Percentiles rank a stretch among this genome's conserved stretches.
phyloP scores from a whole-genome alignment of 2,797 vertebrate genomes.

The Xerus rutilus region DNA sequence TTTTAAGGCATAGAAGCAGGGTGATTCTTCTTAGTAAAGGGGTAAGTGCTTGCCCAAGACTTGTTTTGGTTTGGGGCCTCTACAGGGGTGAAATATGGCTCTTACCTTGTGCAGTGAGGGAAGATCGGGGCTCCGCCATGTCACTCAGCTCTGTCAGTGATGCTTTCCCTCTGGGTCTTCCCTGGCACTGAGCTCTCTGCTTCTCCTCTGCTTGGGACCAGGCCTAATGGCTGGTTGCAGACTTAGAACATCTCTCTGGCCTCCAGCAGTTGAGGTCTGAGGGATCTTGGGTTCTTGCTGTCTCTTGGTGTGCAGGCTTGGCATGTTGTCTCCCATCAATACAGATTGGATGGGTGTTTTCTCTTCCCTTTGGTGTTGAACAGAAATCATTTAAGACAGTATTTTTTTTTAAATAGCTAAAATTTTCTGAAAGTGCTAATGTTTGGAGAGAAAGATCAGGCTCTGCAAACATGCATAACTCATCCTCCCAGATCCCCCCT shows the following conservation, averaged over 20 bases:
- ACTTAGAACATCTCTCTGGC: neutral
- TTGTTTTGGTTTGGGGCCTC: neutral
- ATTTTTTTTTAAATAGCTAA: neutral
- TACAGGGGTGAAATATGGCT: neutral
- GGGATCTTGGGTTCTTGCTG: neutral
- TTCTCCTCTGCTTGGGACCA: neutral
- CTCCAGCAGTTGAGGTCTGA: neutral
- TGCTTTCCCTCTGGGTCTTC: neutral
- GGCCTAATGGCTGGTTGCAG: neutral
- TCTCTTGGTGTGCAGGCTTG: neutral
- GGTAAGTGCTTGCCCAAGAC: neutral
- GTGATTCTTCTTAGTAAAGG: neutral
- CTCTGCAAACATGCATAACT: neutral
- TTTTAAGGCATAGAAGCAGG: neutral
- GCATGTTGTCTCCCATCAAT: neutral
- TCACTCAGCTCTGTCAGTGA: neutral
- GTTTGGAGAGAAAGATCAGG: neutral
- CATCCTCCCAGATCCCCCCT: fast-evolving
- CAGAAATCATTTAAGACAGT: neutral
- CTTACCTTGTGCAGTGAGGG: neutral
- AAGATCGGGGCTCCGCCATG: neutral
- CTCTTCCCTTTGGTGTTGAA: neutral
- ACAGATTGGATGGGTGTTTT: neutral
- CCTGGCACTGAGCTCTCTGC: neutral
- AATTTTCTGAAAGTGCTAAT: neutral